Conservation (phyloP, 2,888 invertebrate genomes). For the Agapetus fuscipes region DNA sequence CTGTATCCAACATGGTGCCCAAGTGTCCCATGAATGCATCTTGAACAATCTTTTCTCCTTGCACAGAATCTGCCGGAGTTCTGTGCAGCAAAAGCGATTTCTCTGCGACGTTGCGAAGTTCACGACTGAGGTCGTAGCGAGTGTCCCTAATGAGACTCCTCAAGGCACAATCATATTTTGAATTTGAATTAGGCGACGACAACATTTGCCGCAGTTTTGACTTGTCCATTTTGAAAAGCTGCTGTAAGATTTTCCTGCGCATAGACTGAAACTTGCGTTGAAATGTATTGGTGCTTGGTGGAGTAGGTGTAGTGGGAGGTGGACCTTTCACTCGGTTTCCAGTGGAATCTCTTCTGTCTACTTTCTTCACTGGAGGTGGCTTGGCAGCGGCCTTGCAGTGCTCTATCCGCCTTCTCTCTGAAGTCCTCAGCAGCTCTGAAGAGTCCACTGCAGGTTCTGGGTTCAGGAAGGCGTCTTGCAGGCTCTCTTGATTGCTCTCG, state of each 20-base stretch:
- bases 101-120: constrained; percentile 39
- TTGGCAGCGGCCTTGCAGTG: constrained; percentile 13
- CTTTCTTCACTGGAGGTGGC: constrained; percentile 4
- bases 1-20: constrained; percentile 49
- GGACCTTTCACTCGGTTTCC: too few species aligned
- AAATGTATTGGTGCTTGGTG: constrained; percentile 3
- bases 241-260: constrained; percentile 35
- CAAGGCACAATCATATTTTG: constrained; percentile 44
- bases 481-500: constrained; percentile 6
- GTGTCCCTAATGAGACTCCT: constrained; percentile 42
- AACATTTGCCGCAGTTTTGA: constrained; percentile 40
- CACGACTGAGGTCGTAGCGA: constrained; percentile 39
- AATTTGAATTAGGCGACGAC: constrained; percentile 41
- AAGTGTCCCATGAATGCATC: constrained; percentile 66
- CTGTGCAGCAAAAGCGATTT: constrained; percentile 35
- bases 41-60: constrained; percentile 60
- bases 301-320: too few species aligned
- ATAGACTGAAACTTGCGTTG: constrained; percentile 14
- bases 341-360: constrained; percentile 9
- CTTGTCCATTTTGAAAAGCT: constrained; percentile 44
- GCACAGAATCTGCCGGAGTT: constrained; percentile 43
- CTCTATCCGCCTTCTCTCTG: constrained; percentile 18
- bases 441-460: constrained; percentile 1
- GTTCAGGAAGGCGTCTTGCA: neutral
- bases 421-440: constrained; percentile 3